phyloP scores from a whole-genome alignment of 2,113 vertebrate genomes.

The Elanoides forficatus region DNA sequence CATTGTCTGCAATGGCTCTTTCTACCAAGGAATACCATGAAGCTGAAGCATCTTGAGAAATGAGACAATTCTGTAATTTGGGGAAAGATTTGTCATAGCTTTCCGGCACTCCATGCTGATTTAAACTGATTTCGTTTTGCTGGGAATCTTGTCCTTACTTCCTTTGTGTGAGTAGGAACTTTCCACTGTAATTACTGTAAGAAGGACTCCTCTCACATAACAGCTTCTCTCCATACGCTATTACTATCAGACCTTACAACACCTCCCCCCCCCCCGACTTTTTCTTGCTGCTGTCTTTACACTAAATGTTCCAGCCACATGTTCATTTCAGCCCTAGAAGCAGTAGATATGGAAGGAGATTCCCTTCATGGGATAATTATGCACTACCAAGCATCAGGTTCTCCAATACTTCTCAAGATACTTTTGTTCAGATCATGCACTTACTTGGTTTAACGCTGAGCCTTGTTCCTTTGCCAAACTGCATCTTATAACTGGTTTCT shows the following conservation, averaged over 20 bases:
- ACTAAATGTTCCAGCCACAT: neutral
- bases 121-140: neutral
- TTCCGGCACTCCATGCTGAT: neutral
- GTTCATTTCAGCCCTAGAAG: neutral
- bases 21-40: neutral
- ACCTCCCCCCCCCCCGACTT: accelerated
- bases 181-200: neutral
- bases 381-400: neutral
- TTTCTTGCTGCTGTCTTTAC: neutral
- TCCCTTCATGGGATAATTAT: neutral
- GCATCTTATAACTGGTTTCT: accelerated
- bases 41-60: neutral
- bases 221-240: neutral
- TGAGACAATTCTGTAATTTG: neutral
- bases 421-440: neutral
- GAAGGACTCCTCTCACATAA: neutral
- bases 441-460: constrained; percentile 62
- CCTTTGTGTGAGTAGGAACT: neutral
- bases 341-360: accelerated
- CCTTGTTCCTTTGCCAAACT: constrained; percentile 61
- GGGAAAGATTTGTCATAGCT: neutral
- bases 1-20: neutral
- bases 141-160: neutral
- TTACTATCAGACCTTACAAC: neutral
- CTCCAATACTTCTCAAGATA: neutral